Evolutionary conservation across 2,797 vertebrate species (phyloP), one percentile per base, ranked within the genome.

Genomic region (Sebastes trivittatus): DNA sequence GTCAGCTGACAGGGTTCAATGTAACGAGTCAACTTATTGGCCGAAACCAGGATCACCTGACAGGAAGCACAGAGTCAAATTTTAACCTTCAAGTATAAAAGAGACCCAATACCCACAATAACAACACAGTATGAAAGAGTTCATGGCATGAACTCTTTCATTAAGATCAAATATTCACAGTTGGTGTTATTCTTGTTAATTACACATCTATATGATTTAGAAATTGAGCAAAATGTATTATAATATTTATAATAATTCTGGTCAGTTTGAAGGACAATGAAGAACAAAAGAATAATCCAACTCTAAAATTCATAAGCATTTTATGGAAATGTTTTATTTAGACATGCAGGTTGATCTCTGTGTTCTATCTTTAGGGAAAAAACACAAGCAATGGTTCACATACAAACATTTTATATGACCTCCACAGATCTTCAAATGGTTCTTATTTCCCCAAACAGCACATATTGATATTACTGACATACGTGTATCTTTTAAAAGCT

Each of bases 1-100:
- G 98, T 99, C 87, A 99, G 94, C 80, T 99, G 98, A 82, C 96
- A 98, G 1, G 98, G 98, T 69, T 99, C 98, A 81, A 99, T 99
- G 69, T 99, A 99, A 54, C 98, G 96, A 0, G 98, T 99, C 91
- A 99, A 93, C 82, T 99, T 99, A 94, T 99, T 99, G 82, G 98
- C 98, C 46, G 98, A 99, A 30, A 99, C 98, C 93, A 99, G 96
- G 94, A 99, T 99, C 90, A 99, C 98, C 98, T 99, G 94, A 81
- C 8, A 72, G 81, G 72, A 74, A 73, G 52, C 2, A 62, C 30
- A 34, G 36, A 72, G 27, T 42, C 6, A 36, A 5, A 27, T 5
- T 27, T 3, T 10, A 7, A 11, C 4, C 7, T 42, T 42, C 25
- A 36, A 30, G 6, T 34, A 1, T 34, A 11, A 22, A 6, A 61